Base-by-base conservation (phyloP, 2,797 vertebrate genomes). In the Trachops cirrhosus region DNA sequence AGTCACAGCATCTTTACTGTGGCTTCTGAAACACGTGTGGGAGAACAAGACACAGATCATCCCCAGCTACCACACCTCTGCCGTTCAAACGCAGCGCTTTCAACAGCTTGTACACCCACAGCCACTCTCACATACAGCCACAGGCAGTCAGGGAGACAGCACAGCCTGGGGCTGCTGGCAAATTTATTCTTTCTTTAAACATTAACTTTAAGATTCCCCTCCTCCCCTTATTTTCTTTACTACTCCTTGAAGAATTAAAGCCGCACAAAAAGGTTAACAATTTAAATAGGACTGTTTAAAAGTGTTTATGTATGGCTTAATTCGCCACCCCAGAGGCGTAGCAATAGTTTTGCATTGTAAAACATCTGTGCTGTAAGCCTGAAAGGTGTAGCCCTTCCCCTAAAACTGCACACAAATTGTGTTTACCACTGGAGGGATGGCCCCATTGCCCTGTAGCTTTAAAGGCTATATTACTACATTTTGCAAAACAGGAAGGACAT, bases 241-340 rank as follows among this genome's bases (percentile, higher is more conserved):
- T 82, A 54, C 37, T 48, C 22, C n/a, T 71, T 71, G 19, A 75
- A 89, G 75, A 93, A 71, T 32, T 64, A 70, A 95, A 95, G 67
- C 21, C 50, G 57, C 34, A 41, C 52, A 22, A 64, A 85, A 83
- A 87, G 71, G 22, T 79, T 39, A 70, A 59, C 83, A 52, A 11
- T 37, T 26, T 62, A 64, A 54, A 78, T 0, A 83, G 50, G 37
- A 77, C 16, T 64, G 39, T 29, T n/a, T 78, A 32, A 34, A 83
- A 62, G 12, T 67, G 12, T 50, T 79, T 68, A 77, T 12, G 4
- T 18, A 39, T 24, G 41, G 73, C 26, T 46, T 32, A 59, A 80
- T 75, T 89, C 32, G 95, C 68, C 32, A 52, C 2, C 64, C 62
- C 54, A 48, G 68, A 44, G 39, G 77, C 8, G 11, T n/a, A 75